phyloP scores from a whole-genome alignment of 1,140 invertebrate species.

The Drosophila jambulina region DNA sequence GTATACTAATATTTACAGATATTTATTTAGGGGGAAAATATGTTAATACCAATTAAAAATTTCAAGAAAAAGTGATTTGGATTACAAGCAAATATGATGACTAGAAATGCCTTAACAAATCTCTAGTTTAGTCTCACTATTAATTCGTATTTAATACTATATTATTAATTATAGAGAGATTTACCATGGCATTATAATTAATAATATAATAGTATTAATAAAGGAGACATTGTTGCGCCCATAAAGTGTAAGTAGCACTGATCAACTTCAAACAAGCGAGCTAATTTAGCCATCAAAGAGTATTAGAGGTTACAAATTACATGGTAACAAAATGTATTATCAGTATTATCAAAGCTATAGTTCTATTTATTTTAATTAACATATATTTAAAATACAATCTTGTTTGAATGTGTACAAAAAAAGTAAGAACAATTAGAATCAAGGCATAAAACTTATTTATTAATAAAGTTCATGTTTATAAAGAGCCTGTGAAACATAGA shows the following conservation, averaged over 20 bases:
- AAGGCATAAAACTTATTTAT: background rate
- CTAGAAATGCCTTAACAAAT: background rate
- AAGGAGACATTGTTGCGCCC: too few relatives aligned
- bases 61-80: background rate
- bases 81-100: background rate
- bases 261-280: too few relatives aligned
- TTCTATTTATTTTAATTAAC: background rate
- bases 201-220: too few relatives aligned
- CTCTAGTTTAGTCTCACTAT: background rate
- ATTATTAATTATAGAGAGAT: too few relatives aligned
- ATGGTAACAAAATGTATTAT: background rate
- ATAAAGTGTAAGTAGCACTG: too few relatives aligned
- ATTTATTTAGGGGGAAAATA: background rate
- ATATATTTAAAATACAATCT: background rate
- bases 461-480: background rate
- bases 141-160: background rate
- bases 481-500: background rate
- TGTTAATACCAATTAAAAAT: background rate
- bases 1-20: too few relatives aligned
- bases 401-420: rapidly evolving
- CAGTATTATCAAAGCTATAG: background rate
- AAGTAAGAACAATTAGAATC: background rate
- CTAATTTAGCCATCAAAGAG: too few relatives aligned
- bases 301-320: background rate
- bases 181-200: too few relatives aligned